Evolutionary conservation across 2,888 invertebrate genomes (phyloP), one percentile per base, ranked within the genome.

Genomic region (Teinopalpus imperialis): DNA sequence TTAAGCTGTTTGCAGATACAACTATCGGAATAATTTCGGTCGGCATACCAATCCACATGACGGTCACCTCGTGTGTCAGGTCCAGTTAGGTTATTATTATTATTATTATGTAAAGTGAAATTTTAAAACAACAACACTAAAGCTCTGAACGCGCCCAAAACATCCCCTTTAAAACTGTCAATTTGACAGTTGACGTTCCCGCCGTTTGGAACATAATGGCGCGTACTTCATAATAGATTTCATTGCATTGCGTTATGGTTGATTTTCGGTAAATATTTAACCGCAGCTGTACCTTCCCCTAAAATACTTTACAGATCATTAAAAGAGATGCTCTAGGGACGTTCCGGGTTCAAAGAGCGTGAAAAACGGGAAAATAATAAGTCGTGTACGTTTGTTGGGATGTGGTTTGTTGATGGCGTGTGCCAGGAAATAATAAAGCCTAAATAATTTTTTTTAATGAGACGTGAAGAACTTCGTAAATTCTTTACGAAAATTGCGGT

Each of bases 301-400:
- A 49, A 55, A 67, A 66, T 76, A 73, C 72, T 81, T 81, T 74
- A 80, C 80, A 81, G 74, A 67, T 78, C 79, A 80, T 81, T 81
- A 81, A 66, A 61, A 67, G 61, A 61, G 63, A 66, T 61, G 56
- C 54, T 58, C 59, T 51, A 48, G 69, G 66, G 62, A 57, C 53
- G 54, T 42, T 29, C 26, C 49, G 64, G 66, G 78, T 74, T 76
- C 78, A 79, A 75, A 74, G 66, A 62, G 72, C 74, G 77, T 74
- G 78, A 76, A 82, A 81, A 80, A 73, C 67, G 71, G 70, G 71
- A 74, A 77, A 78, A 75, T 78, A 75, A 79, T 75, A 64, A 62
- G 63, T 69, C 52, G 43, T 48, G 43, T 4, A 29, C 40, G 48
- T 49, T 43, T 53, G 49, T 52, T 56, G 53, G 26, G 52, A 39